Percentiles rank a stretch among this genome's conserved stretches.
These are phyloP conservation scores for Sthenelais limicola DNA, from an alignment of 2,888 invertebrate species.

Conservation along the genomic window DNA sequence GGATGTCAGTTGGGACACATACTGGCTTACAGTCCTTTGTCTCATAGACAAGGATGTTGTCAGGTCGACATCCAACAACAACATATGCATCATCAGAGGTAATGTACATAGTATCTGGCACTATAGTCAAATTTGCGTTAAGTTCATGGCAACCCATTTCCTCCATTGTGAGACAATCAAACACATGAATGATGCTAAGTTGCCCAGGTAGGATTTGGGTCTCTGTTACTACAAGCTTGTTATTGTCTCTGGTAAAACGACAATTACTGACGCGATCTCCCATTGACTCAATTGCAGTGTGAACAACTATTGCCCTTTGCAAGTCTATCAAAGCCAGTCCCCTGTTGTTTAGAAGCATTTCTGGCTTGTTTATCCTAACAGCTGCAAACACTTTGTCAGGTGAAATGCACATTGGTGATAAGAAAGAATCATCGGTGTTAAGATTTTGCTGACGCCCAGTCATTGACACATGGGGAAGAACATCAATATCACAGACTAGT, in stretches of 20 bases:
- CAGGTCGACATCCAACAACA: conserved; percentile 14
- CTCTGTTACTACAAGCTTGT: conserved; percentile 18
- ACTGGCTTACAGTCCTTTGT: conserved; percentile 5
- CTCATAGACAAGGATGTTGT: conserved; percentile 23
- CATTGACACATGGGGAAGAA: conserved; percentile 6
- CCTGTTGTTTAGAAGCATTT: conserved; percentile 14
- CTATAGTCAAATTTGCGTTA: conserved; percentile 1
- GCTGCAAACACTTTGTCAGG: conserved; percentile 18
- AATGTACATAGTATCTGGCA: conserved; percentile 13
- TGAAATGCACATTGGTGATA: conserved; percentile 18
- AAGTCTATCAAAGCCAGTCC: conserved; percentile 9
- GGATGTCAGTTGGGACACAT: background rate
- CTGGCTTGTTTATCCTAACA: conserved; percentile 20
- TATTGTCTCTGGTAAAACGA: conserved; percentile 6
- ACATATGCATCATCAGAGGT: conserved; percentile 1
- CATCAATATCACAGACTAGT: conserved; percentile 12
- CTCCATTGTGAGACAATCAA: conserved; percentile 30
- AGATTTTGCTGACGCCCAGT: conserved; percentile 12
- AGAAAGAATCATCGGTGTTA: conserved; percentile 11
- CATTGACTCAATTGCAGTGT: conserved; percentile 28
- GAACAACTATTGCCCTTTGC: conserved; percentile 9
- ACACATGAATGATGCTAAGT: conserved; percentile 13
- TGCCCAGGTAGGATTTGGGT: conserved; percentile 23
- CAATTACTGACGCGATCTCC: conserved; percentile 25
- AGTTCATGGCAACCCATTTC: conserved; percentile 1